Base-by-base conservation (phyloP, 2,888 invertebrate genomes). In the Bugulina stolonifera region DNA sequence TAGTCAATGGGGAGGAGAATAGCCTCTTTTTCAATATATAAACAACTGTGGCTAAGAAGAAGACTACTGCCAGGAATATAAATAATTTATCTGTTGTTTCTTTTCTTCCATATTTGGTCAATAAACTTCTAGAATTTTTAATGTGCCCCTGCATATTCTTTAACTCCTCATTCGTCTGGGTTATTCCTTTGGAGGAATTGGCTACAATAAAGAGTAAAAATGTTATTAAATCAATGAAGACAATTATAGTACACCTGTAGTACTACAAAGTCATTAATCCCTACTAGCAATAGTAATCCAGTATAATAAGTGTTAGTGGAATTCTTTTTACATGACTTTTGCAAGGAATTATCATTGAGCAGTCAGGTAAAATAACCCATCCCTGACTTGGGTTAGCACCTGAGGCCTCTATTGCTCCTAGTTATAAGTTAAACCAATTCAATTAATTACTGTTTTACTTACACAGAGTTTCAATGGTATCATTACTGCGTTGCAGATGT, bases 41-140 rank as follows among this genome's bases (percentile, higher is more conserved):
- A 78, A 94, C 87, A 69, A 94, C 94, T 77, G 94, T 94, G 22
- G 92, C 92, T 77, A 83, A 82, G 77, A 84, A 84, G 75, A 84
- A 84, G 14, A 83, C 77, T 0, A 84, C 74, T 27, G 83, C 83
- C n/a, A 84, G 78, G 54, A 83, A 78, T 57, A 84, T 83, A 10
- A 98, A 87, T 73, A 95, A 89, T 87, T 95, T 96, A 82, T 98
- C 97, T 0, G 97, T 98, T 76, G 94, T 91, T 86, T 98, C 97
- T 54, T 97, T 87, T 72, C 96, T 87, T 1, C 93, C 93, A 82
- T 96, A 97, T 86, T 97, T 98, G 73, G 93, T 93, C 64, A 98
- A 86, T 10, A 98, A 87, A 83, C 94, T 94, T 76, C 93, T 91
- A 0, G 95, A 94, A 81, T 93, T 94, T 34, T 90, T 88, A 77